A percentile compares a stretch with the other conserved stretches of the same genome.
phyloP scores from a whole-genome alignment of 2,888 invertebrate species.

The Osedax fenrisi region DNA sequence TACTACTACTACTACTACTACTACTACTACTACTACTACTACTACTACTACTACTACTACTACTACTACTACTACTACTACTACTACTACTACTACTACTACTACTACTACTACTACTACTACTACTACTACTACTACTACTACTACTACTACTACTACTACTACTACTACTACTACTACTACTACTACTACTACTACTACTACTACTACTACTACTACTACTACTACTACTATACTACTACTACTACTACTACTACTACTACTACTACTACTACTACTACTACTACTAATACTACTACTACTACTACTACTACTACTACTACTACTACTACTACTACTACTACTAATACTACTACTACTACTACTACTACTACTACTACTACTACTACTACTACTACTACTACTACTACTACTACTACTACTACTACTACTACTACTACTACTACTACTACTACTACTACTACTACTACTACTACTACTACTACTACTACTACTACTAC shows the following conservation, averaged over 20 bases:
- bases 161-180: neutral
- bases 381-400: slow-evolving; percentile 2
- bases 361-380: slow-evolving; percentile 6
- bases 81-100: neutral
- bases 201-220: neutral
- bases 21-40: neutral
- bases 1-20: neutral
- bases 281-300: too few relatives aligned
- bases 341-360: too few relatives aligned
- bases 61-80: slow-evolving; percentile 2
- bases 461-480: slow-evolving; percentile 2
- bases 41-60: neutral
- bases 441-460: slow-evolving; percentile 2
- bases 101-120: slow-evolving; percentile 2
- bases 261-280: slow-evolving; percentile 2
- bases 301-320: too few relatives aligned
- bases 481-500: slow-evolving; percentile 7
- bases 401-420: too few relatives aligned
- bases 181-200: neutral
- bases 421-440: too few relatives aligned
- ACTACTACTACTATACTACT: too few relatives aligned
- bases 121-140: neutral
- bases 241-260: slow-evolving; percentile 2
- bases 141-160: neutral
- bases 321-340: too few relatives aligned